Evolutionary conservation across 2,113 vertebrate species (phyloP), one percentile per base, ranked within the genome.

Genomic region (Channa maculata): DNA sequence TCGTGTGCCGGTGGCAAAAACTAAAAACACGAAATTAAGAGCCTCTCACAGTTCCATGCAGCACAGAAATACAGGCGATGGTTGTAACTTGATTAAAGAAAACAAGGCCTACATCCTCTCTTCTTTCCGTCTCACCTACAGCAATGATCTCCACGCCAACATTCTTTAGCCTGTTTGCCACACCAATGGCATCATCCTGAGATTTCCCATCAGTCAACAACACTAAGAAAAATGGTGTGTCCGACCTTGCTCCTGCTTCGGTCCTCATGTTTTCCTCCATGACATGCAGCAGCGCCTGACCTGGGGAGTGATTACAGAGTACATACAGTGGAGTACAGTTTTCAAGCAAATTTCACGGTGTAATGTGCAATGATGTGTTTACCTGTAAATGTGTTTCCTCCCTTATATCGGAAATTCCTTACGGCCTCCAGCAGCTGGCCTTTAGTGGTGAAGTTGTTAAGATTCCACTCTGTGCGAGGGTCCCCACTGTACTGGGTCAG

Each of bases 381-480:
- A 97, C 97, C 98, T 91, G 97, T 98, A 37, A 98, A 96, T 0
- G 97, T 98, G 94, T 98, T 99, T 50, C 97, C 97, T 1, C 97
- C 97, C 57, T 96, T 98, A 82, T 98, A 99, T 49, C 88, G 90
- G 79, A 99, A 80, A 51, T 82, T 94, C 54, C 87, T 94, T 0
- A 98, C 11, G 0, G 96, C 97, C 1, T 96, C 95, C 79, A 97
- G 73, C 52, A 99, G 89, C 79, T 96, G 93, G 0, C 96, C 94
- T 89, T 92, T 95, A 0, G 92, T 94, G 6, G 90, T 87, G 67
- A 95, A 95, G 72, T 95, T 39, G 9, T 94, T 96, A 65, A 99
- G 94, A 11, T 97, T 92, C 97, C 97, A 99, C 86, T 99, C 97
- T 0, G 97, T 99, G 73, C 92, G 95, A 3, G 97, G 97, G 34